These are phyloP conservation scores for Pogonophryne albipinna DNA, from an alignment of 2,797 vertebrate species.

Conservation along the genomic window DNA sequence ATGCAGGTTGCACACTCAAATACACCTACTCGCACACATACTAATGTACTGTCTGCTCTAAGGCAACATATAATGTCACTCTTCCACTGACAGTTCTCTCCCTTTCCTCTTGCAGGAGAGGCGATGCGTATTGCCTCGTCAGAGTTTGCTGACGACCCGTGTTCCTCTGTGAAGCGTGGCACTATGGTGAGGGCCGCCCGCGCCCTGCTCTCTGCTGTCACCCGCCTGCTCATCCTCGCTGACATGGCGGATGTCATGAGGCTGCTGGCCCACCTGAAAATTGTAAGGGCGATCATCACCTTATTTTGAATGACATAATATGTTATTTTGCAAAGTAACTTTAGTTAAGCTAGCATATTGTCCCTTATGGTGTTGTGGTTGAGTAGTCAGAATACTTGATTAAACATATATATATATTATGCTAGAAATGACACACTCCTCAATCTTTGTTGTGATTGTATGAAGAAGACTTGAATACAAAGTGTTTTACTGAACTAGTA, in stretches of 20 bases:
- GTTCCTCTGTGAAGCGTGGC: conserved; percentile 96
- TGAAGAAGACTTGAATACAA: not conserved
- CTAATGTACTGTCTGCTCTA: not conserved
- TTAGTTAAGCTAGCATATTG: not conserved
- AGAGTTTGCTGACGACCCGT: conserved; percentile 97
- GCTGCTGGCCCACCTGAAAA: conserved; percentile 96
- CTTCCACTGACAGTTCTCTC: not conserved
- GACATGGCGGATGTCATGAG: conserved; percentile 99
- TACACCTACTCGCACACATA: not conserved
- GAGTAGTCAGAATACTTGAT: not conserved
- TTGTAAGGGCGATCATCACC: conserved; percentile 84
- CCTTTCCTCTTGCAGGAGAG: conserved; percentile 85
- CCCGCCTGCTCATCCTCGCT: conserved; percentile 96
- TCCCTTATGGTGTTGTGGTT: not conserved
- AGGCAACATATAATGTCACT: not conserved
- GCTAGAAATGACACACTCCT: not conserved
- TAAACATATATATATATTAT: not conserved
- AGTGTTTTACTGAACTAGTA: not conserved
- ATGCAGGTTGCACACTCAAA: not conserved
- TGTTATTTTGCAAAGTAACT: too few relatives aligned
- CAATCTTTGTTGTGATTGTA: not conserved
- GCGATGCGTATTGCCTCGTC: conserved; percentile 95
- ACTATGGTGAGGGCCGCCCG: conserved; percentile 98
- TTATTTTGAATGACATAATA: not conserved
- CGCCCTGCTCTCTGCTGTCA: conserved; percentile 95